Base-by-base conservation (phyloP, 1,140 invertebrate genomes). In the Drosophila bifasciata region DNA sequence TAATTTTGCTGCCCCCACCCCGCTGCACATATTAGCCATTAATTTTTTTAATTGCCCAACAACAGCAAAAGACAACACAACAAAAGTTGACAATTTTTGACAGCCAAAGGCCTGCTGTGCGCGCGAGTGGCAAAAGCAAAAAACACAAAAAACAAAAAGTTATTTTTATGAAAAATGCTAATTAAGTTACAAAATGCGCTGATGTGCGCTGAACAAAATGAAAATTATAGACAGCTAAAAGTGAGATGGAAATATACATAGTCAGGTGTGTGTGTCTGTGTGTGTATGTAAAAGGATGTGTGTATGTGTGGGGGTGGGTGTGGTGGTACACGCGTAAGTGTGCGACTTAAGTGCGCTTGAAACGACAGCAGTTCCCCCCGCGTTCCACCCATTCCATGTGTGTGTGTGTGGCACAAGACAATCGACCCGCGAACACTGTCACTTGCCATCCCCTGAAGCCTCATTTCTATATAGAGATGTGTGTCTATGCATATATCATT, bases 121-220 rank as follows among this genome's bases (percentile, higher is more conserved):
- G 23, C 23, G 23, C 23, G 23, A 25, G 13, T 28, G 53, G 16
- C 25, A 53, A 40, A 53, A 40, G n/a, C 16, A 51, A 39, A 56
- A 59, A 52, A 44, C 21, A 32, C 40, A 53, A 19, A 16, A 23
- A 23, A 23, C n/a, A 25, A 32, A 71, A 70, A 71, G 41, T 55
- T 55, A 46, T 55, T 19, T 46, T 63, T 79, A 74, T 79, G 50
- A 81, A 80, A 80, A 83, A 83, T 81, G 79, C 79, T 78, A 83
- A 83, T 83, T 78, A 78, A 83, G 60, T 83, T 78, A 81, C 79
- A 83, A 83, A 83, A 83, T 83, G 57, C 70, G 60, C 79, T 62
- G 74, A 72, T 11, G 28, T 11, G 28, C 28, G 3, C 28, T 32
- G 28, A 25, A 32, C 56, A 78, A 83, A 78, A 84, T 78, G 56